Evolutionary conservation across 2,113 vertebrate genomes (phyloP), one percentile per base, ranked within the genome.

Genomic region (Elephantulus edwardii): DNA sequence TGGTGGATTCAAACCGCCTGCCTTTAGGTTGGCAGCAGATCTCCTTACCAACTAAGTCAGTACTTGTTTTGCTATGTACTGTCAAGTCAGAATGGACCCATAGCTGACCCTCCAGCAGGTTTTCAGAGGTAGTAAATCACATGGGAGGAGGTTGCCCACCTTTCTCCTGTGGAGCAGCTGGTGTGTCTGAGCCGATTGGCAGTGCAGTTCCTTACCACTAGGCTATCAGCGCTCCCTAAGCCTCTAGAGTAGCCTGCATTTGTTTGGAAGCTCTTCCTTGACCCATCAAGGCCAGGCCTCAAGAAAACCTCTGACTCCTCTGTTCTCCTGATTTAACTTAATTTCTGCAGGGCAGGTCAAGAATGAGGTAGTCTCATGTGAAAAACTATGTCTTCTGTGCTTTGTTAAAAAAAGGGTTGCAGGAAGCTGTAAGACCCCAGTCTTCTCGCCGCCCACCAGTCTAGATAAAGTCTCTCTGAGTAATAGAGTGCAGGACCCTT

Each of bases 391-490:
- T 66, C 24, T n/a, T 70, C 16, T 60, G 8, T 75, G 44, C 20
- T 82, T 81, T 66, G 35, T 40, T 77, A 60, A 77, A 82, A 17
- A 44, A 44, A 87, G 28, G 35, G 0, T 80, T 92, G 50, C 8
- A 44, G 62, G 58, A 77, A 85, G 66, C 60, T 88, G 10, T 87
- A 68, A 64, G 8, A 35, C 2, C 6, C 5, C 30, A 24, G 9
- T 50, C 7, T 1, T 12, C 14, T 5, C n/a, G n/a, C 20, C 26
- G 20, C 7, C 2, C 1, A 12, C 11, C 30, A 5, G 28, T 50
- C 56, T 93, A 38, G n/a, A 19, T 54, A 28, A 46, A 75, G 44
- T 84, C 30, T 85, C 42, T 84, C 68, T 80, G 71, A 81, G 56
- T 56, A 28, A 42, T 6, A 56, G 52, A 44, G 8, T 38, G 1